These are phyloP conservation scores for Vulpes lagopus DNA, from an alignment of 2,113 vertebrate genomes.

Conservation along the genomic window DNA sequence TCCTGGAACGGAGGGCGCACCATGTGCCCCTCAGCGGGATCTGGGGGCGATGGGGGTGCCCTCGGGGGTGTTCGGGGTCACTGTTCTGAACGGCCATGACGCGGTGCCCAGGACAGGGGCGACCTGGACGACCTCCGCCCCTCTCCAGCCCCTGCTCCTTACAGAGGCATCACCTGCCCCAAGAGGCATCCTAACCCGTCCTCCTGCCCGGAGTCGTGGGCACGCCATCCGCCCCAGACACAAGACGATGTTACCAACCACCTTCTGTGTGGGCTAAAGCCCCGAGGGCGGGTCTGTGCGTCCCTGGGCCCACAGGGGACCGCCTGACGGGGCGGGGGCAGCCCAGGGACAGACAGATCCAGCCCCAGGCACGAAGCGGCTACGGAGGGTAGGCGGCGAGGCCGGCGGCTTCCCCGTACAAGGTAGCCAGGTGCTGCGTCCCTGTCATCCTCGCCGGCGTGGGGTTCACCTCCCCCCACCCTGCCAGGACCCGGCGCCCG, in stretches of 20 bases:
- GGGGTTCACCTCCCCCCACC: rapidly evolving
- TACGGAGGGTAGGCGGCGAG: rapidly evolving
- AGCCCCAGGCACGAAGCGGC: rapidly evolving
- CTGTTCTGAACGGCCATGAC: rapidly evolving
- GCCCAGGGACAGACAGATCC: rapidly evolving
- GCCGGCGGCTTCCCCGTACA: rapidly evolving
- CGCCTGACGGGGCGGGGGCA: rapidly evolving
- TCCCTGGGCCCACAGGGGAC: rapidly evolving
- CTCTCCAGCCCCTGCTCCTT: rapidly evolving
- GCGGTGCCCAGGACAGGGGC: rapidly evolving
- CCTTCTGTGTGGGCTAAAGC: rapidly evolving
- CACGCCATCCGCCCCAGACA: rapidly evolving
- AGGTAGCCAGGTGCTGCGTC: rapidly evolving
- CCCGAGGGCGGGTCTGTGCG: not conserved
- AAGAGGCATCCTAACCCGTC: rapidly evolving
- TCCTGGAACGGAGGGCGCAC: not conserved
- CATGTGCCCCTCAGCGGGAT: not conserved
- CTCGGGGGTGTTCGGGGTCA: rapidly evolving
- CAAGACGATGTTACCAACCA: rapidly evolving
- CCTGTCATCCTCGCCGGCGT: rapidly evolving
- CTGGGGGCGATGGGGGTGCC: rapidly evolving
- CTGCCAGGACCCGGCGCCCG: rapidly evolving
- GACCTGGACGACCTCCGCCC: rapidly evolving
- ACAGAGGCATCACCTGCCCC: no score
- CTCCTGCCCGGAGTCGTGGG: rapidly evolving